Percentiles rank a stretch among this genome's conserved stretches.
These are phyloP conservation scores for Ciconia stormi DNA, from an alignment of 2,113 vertebrate species.

Conservation along the genomic window DNA sequence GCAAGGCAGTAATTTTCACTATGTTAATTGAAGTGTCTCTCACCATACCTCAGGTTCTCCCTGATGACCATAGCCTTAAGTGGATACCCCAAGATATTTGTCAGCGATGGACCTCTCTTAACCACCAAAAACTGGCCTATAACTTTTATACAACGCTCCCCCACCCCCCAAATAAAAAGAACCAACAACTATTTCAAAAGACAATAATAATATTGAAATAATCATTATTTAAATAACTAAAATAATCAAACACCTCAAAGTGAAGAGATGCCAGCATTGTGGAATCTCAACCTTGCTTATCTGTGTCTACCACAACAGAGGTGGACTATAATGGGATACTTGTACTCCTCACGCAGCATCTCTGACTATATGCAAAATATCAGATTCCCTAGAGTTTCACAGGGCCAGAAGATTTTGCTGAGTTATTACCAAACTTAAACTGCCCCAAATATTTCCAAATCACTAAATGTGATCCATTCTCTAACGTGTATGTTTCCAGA, in stretches of 20 bases:
- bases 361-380: not conserved
- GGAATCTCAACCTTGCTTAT: not conserved
- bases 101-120: not conserved
- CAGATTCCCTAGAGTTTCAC: not conserved
- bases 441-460: not conserved
- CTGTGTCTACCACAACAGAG: not conserved
- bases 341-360: not conserved
- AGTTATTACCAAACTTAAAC: not conserved
- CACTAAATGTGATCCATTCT: not conserved
- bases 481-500: not conserved
- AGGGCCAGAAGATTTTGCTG: not conserved
- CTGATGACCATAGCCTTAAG: not conserved
- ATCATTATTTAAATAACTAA: not conserved
- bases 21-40: not conserved
- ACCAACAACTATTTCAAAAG: not conserved
- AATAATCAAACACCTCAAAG: not conserved
- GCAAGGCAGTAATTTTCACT: not conserved
- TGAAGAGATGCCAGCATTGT: not conserved
- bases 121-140: not conserved
- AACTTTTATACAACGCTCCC: not conserved
- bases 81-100: fast-evolving
- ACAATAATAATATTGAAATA: not conserved
- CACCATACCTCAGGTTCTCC: not conserved
- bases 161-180: not conserved
- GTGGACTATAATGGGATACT: not conserved